Evolutionary conservation across 2,888 invertebrate species (phyloP).

Genomic region (Melieria omissa): DNA sequence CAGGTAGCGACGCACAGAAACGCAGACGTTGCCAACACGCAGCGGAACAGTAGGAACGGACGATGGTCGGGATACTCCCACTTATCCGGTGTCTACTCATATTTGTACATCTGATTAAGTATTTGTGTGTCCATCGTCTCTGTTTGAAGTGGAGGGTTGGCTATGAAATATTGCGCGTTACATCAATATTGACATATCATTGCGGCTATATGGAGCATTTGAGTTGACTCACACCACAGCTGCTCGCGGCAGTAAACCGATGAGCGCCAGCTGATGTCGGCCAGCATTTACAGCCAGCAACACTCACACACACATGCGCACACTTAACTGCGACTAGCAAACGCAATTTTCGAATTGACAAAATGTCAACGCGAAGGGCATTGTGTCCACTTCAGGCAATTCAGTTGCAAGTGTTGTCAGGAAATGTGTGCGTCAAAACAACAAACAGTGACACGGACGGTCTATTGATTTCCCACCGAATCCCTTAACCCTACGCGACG

Average conservation of each 20-base stretch:
- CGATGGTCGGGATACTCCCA: too few species aligned
- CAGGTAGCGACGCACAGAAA: not conserved
- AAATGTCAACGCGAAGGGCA: slow-evolving; percentile 23
- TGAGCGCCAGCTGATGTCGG: slow-evolving; percentile 34
- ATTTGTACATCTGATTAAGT: too few species aligned
- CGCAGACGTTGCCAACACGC: too few species aligned
- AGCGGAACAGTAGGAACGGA: too few species aligned
- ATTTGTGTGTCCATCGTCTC: too few species aligned
- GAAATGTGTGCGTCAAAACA: not conserved
- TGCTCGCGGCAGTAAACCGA: slow-evolving; percentile 23
- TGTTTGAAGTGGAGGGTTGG: too few species aligned
- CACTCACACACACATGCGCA: not conserved
- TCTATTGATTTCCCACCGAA: not conserved
- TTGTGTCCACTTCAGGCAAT: slow-evolving; percentile 23
- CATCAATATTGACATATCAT: slow-evolving; percentile 26
- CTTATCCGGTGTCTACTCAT: too few species aligned
- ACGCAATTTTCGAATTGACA: slow-evolving; percentile 27
- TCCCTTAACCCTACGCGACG: not conserved
- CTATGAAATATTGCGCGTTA: too few species aligned
- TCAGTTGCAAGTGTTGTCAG: slow-evolving; percentile 25
- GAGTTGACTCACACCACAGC: not conserved
- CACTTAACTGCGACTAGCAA: not conserved
- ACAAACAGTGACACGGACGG: not conserved
- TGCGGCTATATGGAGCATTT: slow-evolving; percentile 1
- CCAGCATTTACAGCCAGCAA: slow-evolving; percentile 24